Percentiles rank a stretch among this genome's conserved stretches.
Evolutionary conservation across 2,797 vertebrate genomes (phyloP).

Genomic region (Ara ararauna): DNA sequence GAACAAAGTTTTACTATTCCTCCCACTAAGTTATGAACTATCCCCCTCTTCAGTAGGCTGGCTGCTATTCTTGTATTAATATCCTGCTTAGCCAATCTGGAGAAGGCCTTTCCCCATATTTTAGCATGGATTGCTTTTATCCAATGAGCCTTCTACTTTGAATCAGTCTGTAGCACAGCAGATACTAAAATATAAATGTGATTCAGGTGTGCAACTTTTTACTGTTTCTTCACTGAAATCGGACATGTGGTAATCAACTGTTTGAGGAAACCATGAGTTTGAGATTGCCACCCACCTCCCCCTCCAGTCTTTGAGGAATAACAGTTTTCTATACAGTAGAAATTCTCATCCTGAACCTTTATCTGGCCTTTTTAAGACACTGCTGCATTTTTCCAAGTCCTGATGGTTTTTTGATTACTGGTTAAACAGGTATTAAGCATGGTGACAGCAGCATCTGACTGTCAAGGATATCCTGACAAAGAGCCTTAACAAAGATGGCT

Average conservation of each 20-base stretch:
- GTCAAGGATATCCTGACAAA: constrained; percentile 6
- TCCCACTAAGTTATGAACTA: neutral
- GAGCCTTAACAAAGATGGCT: neutral
- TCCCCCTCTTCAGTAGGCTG: neutral
- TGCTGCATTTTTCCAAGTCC: neutral
- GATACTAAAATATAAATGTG: neutral
- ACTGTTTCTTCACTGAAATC: constrained; percentile 8
- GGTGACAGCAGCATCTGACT: neutral
- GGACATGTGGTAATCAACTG: neutral
- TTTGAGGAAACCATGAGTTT: neutral
- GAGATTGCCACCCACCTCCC: neutral
- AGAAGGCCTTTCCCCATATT: neutral
- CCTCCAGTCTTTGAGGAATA: neutral
- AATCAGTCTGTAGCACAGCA: neutral
- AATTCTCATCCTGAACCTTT: neutral
- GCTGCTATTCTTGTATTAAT: neutral
- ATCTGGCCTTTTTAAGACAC: neutral
- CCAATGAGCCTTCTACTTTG: neutral
- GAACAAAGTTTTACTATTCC: neutral
- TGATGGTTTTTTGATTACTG: neutral
- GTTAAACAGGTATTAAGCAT: neutral
- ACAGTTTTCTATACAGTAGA: neutral
- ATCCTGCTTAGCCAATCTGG: neutral
- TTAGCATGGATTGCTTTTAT: neutral
- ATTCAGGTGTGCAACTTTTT: neutral